Evolutionary conservation across 1,140 invertebrate species (phyloP), one percentile per base, ranked within the genome.

Genomic region (Cheumatopsyche charites): DNA sequence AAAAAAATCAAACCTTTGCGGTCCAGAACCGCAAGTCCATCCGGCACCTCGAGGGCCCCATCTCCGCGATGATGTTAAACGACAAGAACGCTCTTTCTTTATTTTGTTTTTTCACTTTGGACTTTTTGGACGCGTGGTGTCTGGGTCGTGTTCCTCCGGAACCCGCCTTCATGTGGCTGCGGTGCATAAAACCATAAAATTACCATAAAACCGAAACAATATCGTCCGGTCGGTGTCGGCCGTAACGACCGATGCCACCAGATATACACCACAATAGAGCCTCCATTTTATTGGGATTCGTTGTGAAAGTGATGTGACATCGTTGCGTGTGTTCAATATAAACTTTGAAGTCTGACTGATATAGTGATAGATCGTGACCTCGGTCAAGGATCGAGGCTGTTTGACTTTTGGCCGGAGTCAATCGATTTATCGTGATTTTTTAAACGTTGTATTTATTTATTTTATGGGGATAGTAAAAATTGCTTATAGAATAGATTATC

Each of bases 161-260:
- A 12, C 19, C 55, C 21, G 21, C 21, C 19, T 58, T 58, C 55
- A 23, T 19, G 17, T 19, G 23, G 45, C 47, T 55, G 58, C 15
- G 73, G 70, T 72, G 73, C 73, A 75, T 75, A 75, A 75, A 75
- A 75, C 73, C 73, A 75, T 72, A 75, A 75, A 72, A 75, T 75
- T 75, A 75, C 73, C 73, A 75, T 75, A 75, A 74, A 75, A 75
- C 73, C 70, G 73, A 75, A 72, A 72, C 67, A 72, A 75, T 75
- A 75, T 75, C 71, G 65, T 52, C 66, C 43, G 70, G 25, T 36
- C 29, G 58, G 73, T 74, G 73, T 72, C 62, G 63, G 72, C 65
- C 69, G 55, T 65, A 72, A 63, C 55, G 63, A 74, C 71, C 69
- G 23, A 47, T 49, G 23, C 66, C 41, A 42, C 52, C 63, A 17